Evolutionary conservation across 2,888 invertebrate species (phyloP).

Genomic region (Lutraria lutraria): DNA sequence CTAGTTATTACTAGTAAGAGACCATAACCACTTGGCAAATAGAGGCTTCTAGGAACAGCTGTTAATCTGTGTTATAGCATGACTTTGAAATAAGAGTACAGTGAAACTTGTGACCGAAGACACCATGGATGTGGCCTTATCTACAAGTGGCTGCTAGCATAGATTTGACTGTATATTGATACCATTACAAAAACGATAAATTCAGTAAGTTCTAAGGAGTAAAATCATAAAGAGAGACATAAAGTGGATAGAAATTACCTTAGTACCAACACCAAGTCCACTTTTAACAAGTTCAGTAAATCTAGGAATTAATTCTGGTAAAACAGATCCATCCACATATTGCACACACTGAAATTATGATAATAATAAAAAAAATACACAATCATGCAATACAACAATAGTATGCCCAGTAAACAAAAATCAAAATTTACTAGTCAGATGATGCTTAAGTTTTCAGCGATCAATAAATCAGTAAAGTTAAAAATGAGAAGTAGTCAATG

Average conservation of each 20-base stretch:
- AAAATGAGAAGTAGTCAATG: no score
- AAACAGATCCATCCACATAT: slow-evolving; percentile 92
- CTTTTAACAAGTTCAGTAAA: slow-evolving; percentile 91
- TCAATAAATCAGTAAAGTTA: no score
- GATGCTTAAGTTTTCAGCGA: not conserved
- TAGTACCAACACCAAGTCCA: slow-evolving; percentile 94
- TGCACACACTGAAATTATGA: slow-evolving; percentile 88
- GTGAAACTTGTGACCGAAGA: no score
- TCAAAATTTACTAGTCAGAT: not conserved
- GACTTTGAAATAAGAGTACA: no score
- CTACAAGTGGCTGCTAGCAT: no score
- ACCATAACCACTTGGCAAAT: no score
- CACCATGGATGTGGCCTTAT: no score
- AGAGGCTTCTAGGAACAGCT: no score
- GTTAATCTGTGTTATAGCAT: no score
- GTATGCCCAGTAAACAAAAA: not conserved
- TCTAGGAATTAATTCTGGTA: slow-evolving; percentile 93
- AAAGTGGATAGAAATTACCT: slow-evolving; percentile 87
- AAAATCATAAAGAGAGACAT: not conserved
- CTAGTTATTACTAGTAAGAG: no score
- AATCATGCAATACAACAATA: not conserved
- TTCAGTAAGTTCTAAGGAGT: not conserved
- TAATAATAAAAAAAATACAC: not conserved
- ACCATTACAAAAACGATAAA: not conserved
- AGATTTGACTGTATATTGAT: no score